Evolutionary conservation across 2,888 invertebrate genomes (phyloP), one percentile per base, ranked within the genome.

Genomic region (Argyresthia goedartella): DNA sequence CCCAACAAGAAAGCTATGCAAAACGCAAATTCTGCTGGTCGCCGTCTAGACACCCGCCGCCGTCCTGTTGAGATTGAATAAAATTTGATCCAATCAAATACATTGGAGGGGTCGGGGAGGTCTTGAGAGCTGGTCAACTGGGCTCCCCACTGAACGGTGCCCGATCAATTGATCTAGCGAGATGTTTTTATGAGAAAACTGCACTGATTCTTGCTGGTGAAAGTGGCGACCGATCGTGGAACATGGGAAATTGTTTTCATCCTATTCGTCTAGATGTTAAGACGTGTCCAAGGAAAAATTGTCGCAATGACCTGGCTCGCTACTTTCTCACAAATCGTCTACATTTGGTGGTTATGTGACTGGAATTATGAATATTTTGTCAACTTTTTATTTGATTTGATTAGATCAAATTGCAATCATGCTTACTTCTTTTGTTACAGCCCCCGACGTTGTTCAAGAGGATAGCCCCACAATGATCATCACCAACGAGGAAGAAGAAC

Each of bases 401-500:
- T n/a, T n/a, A n/a, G n/a, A n/a, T n/a, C n/a, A n/a, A n/a, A n/a
- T n/a, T n/a, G n/a, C n/a, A 6, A 39, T 6, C 39, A 8, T 11
- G n/a, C 8, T n/a, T 39, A 11, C 62, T 59, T 59, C 59, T 25
- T 59, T 60, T 80, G 68, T 91, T 92, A 39, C 88, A 94, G 93
- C 90, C 70, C 90, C 91, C 52, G 93, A 93, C 67, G 85, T 92
- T 56, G 89, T 91, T 49, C 92, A 92, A 79, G 94, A 84, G 55
- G 85, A 94, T 74, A 88, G 92, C 64, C 91, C 93, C 48, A 88
- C 88, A 53, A 87, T 90, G 56, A 85, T 89, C 49, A 86, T 88
- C 54, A 92, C 92, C 55, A 92, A 92, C 60, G 84, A 81, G 50
- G 94, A 94, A 73, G 85, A 85, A 49, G 95, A 95, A 76, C 91